Base-by-base conservation (phyloP, 2,888 invertebrate genomes). In the Dysmachus trigonus region DNA sequence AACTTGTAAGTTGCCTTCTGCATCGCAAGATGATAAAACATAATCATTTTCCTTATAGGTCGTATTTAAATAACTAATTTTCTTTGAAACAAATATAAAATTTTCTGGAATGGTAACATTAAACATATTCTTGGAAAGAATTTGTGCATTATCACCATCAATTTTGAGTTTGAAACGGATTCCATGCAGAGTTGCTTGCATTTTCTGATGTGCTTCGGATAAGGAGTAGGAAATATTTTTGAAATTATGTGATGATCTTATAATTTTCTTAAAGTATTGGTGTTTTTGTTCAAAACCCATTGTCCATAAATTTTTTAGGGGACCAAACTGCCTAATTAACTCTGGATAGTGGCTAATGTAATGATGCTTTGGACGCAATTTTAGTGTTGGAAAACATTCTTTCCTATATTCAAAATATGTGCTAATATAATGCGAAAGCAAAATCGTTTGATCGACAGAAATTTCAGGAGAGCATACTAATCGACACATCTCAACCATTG, bases 271-370 rank as follows among this genome's bases (percentile, higher is more conserved):
- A 82, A 89, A 89, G 85, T 87, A 89, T 6, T 87, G 74, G 62
- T 89, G 89, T 76, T 89, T 89, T 62, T 88, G 88, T 87, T 89
- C 89, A 85, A 90, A 90, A 15, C 88, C 47, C 83, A 88, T 83
- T 7, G 87, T 88, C 87, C 87, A 88, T 7, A 88, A 31, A 30
- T 85, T 15, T 53, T 85, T 86, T 83, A 88, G 74, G 8, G 86
- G 87, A 13, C 87, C 87, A 30, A 87, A 76, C 82, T 86, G 53
- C 15, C 86, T 62, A 18, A 87, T 87, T 13, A 88, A 73, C 33
- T 81, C 53, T 22, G 86, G 85, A 71, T 87, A 88, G 51, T 88
- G 87, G 30, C 18, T 35, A 6, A 88, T 33, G 53, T 85, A 88
- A 47, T 87, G 87, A 81, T 88, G 86, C 74, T 88, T 88, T 35